Evolutionary conservation across 2,888 invertebrate genomes (phyloP).

Genomic region (Lysandra bellargus): DNA sequence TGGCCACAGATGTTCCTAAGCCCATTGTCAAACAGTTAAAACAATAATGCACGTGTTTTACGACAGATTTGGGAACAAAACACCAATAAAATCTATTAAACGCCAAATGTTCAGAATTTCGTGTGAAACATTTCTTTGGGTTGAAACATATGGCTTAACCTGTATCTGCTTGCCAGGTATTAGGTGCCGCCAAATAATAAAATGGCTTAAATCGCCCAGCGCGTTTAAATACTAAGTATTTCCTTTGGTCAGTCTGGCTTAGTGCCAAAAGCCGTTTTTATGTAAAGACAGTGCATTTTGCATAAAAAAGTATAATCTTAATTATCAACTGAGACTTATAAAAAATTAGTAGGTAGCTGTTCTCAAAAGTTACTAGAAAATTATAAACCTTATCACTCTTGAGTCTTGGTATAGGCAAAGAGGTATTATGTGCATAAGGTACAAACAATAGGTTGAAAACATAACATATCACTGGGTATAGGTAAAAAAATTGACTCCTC

Average conservation of each 20-base stretch:
- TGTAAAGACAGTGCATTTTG: too few relatives aligned
- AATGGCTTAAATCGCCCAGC: not conserved
- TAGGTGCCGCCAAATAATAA: not conserved
- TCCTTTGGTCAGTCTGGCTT: not conserved
- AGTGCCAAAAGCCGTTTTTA: not conserved
- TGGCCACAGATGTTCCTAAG: conserved; percentile 10
- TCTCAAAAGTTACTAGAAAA: not conserved
- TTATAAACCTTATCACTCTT: too few relatives aligned
- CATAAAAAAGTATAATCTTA: too few relatives aligned
- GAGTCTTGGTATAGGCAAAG: too few relatives aligned
- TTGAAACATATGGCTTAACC: not conserved
- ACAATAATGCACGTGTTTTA: conserved; percentile 27
- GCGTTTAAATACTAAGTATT: too few relatives aligned
- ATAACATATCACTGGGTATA: too few relatives aligned
- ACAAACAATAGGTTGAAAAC: too few relatives aligned
- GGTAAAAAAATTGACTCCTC: not conserved
- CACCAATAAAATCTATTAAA: not conserved
- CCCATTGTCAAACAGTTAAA: not conserved
- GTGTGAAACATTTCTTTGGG: conserved; percentile 22
- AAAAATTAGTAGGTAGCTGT: not conserved
- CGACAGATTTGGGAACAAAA: not conserved
- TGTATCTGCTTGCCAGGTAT: not conserved
- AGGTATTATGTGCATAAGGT: too few relatives aligned
- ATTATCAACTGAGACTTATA: too few relatives aligned
- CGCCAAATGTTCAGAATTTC: not conserved